phyloP scores from a whole-genome alignment of 1,140 invertebrate genomes.

The Cecropterus lyciades region DNA sequence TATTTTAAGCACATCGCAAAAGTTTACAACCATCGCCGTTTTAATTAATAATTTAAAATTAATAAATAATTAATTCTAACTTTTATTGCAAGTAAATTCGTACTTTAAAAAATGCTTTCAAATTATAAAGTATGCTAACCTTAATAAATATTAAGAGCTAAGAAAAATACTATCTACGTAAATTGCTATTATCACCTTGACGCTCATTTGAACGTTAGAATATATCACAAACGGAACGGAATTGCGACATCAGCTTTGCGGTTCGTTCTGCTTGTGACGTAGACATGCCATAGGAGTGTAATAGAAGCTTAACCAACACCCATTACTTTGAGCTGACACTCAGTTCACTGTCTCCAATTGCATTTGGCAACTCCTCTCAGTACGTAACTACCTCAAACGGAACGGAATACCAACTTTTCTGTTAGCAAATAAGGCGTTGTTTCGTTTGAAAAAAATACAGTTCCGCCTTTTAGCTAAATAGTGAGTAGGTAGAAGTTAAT shows the following conservation, averaged over 20 bases:
- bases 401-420: slow-evolving; percentile 4
- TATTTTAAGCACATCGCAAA: too few relatives aligned
- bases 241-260: slow-evolving; percentile 9
- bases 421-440: slow-evolving; percentile 13
- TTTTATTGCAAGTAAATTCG: too few relatives aligned
- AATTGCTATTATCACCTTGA: too few relatives aligned
- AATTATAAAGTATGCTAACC: too few relatives aligned
- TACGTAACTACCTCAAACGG: slow-evolving; percentile 9
- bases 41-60: too few relatives aligned
- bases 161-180: too few relatives aligned
- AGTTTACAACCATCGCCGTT: too few relatives aligned
- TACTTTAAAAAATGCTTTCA: too few relatives aligned
- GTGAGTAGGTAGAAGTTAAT: slow-evolving; percentile 42
- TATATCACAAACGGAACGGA: neutral
- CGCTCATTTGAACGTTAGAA: neutral
- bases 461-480: slow-evolving; percentile 15
- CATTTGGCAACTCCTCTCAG: slow-evolving; percentile 9
- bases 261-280: neutral
- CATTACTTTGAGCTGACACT: slow-evolving; percentile 31
- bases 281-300: slow-evolving; percentile 24
- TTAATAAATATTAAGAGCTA: neutral
- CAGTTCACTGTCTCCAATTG: slow-evolving; percentile 32
- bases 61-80: too few relatives aligned
- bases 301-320: slow-evolving; percentile 29
- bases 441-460: neutral